Evolutionary conservation across 2,888 invertebrate genomes (phyloP), one percentile per base, ranked within the genome.

Genomic region (Trachelus iudaicus): DNA sequence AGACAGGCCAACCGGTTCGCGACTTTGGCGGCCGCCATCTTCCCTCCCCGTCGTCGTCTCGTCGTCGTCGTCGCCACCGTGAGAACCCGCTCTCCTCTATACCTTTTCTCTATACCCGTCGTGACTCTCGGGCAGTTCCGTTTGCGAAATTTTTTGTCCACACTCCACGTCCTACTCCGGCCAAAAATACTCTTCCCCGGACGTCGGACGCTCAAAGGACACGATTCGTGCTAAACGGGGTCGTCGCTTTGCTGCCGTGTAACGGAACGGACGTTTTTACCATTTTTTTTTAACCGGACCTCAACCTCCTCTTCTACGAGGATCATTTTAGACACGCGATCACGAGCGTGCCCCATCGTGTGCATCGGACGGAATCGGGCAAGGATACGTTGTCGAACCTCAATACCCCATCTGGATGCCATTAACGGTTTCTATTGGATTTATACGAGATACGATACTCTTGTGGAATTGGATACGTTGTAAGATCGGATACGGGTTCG

Each of bases 1-100:
- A 87, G 87, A 87, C 85, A 85, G 69, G 77, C 85, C 88, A 90
- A 91, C 91, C 91, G 91, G 91, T 91, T 91, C 85, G 88, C 85
- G 86, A 87, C 87, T 89, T 87, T 87, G 88, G 88, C 86, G 86
- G 88, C 87, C 87, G 90, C 90, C 90, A 90, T 90, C 89, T 91
- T 90, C 86, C 83, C 87, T 86, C 85, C 83, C 83, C 31, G 71
- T 83, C 83, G 83, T 84, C 86, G 6, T 85, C 86, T 84, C 86
- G 40, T 85, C 86, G 85, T 85, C 84, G 83, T 81, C 82, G 83
- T n/a, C 31, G 69, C 40, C 31, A 81, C 84, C 85, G 88, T 88
- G 86, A 88, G 87, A 87, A 86, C 86, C 88, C 86, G 85, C 86
- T 86, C 85, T 33, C 82, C 82, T 78, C 84, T 85, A 81, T 82